Evolutionary conservation across 2,113 vertebrate species (phyloP).

Genomic region (Anolis carolinensis): DNA sequence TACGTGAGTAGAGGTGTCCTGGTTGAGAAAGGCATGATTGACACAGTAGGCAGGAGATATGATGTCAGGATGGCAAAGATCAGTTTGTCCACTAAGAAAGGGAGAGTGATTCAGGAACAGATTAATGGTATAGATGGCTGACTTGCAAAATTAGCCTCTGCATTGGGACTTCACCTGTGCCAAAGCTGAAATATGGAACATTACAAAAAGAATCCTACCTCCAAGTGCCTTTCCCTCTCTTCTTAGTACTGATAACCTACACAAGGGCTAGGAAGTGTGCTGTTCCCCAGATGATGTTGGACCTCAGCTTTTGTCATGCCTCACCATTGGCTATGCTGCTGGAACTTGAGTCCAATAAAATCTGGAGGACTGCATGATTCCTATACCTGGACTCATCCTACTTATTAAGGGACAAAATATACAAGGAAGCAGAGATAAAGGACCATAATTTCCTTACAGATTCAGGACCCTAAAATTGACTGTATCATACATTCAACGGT

Average conservation of each 20-base stretch:
- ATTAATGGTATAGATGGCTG: neutral
- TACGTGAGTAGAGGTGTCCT: neutral
- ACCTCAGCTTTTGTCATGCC: too few species aligned
- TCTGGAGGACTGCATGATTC: neutral
- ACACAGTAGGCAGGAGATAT: neutral
- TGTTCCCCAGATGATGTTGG: too few species aligned
- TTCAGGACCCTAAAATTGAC: neutral
- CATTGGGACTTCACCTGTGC: neutral
- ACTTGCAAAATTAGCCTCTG: neutral
- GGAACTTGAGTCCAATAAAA: too few species aligned
- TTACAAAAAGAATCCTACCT: neutral
- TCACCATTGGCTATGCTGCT: too few species aligned
- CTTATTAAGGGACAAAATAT: neutral
- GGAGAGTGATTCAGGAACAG: neutral
- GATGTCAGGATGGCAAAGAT: neutral
- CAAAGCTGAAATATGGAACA: neutral
- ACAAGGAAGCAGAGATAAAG: neutral
- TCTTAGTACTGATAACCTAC: neutral
- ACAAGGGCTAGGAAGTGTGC: too few species aligned
- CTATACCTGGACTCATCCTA: neutral
- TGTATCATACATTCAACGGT: neutral
- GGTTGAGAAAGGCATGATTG: neutral
- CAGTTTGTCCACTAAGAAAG: neutral
- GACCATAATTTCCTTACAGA: neutral
- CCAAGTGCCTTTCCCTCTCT: neutral